Conservation (phyloP, 2,888 invertebrate species). For the Hyalella azteca region DNA sequence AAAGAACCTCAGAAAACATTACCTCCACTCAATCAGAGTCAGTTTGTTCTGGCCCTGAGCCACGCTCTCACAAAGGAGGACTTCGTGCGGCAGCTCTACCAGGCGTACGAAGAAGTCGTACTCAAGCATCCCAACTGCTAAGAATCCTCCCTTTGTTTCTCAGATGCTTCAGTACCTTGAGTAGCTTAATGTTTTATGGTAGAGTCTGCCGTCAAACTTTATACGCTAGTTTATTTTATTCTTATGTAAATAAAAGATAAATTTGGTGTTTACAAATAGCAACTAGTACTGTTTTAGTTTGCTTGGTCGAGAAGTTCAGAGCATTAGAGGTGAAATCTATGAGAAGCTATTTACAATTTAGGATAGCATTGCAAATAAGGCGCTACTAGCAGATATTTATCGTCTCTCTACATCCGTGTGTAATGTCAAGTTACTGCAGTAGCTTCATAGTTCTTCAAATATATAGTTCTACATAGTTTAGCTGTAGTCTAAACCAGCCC, state of each 20-base stretch:
- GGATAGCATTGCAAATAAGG: too few relatives aligned
- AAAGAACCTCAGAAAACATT: slow-evolving; percentile 61
- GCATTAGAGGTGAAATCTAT: not conserved
- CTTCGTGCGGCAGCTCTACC: slow-evolving; percentile 87
- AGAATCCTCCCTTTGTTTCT: not conserved
- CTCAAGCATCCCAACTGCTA: not conserved
- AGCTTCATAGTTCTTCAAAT: too few relatives aligned
- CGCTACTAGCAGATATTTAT: too few relatives aligned
- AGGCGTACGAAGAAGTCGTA: slow-evolving; percentile 75
- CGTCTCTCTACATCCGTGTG: too few relatives aligned
- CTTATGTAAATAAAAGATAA: slow-evolving; percentile 9
- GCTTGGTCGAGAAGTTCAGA: not conserved
- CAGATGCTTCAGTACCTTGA: slow-evolving; percentile 28
- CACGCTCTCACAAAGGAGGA: slow-evolving; percentile 85
- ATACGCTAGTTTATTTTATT: not conserved
- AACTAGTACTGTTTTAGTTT: too few relatives aligned
- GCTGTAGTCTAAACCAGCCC: too few relatives aligned
- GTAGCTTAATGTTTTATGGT: not conserved
- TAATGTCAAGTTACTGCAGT: too few relatives aligned
- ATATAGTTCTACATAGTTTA: too few relatives aligned
- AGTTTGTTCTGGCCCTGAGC: slow-evolving; percentile 85
- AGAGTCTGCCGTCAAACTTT: not conserved
- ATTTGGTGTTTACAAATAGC: slow-evolving; percentile 1
- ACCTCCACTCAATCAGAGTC: slow-evolving; percentile 84
- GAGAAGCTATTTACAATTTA: too few relatives aligned